Evolutionary conservation across 2,888 invertebrate species (phyloP).

Genomic region (Drosophila lutescens): DNA sequence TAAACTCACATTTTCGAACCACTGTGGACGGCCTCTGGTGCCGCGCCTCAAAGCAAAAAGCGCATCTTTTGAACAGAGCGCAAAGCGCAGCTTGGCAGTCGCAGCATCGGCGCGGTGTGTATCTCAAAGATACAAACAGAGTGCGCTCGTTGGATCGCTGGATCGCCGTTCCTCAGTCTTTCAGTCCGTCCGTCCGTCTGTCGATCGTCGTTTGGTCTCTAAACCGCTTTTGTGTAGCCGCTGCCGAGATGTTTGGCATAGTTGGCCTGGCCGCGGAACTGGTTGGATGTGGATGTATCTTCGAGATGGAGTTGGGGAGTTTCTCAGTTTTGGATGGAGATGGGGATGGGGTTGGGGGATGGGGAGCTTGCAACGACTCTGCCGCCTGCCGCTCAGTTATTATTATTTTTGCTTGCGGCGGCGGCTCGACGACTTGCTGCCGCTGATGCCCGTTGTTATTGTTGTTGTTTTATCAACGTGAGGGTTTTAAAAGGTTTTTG

Average conservation of each 20-base stretch:
- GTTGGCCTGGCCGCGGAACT: conserved; percentile 71
- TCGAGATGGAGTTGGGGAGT: conserved; percentile 32
- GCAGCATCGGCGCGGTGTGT: conserved; percentile 42
- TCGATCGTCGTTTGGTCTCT: conserved; percentile 49
- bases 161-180: conserved; percentile 18
- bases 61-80: conserved; percentile 75
- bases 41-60: conserved; percentile 71
- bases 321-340: conserved; percentile 21
- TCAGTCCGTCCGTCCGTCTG: conserved; percentile 53
- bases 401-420: conserved; percentile 74
- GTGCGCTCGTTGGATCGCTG: conserved; percentile 26
- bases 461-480: conserved; percentile 68
- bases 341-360: conserved; percentile 35
- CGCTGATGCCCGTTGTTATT: conserved; percentile 32
- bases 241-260: conserved; percentile 73
- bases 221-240: conserved; percentile 73
- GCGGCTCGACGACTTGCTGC: conserved; percentile 58
- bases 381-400: conserved; percentile 66
- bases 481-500: conserved; percentile 79
- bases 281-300: conserved; percentile 51
- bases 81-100: conserved; percentile 70
- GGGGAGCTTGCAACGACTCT: conserved; percentile 63
- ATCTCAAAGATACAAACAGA: conserved; percentile 47
- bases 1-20: conserved; percentile 24
- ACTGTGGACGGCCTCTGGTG: conserved; percentile 57